These are phyloP conservation scores for Dicranocentrus wangi DNA, from an alignment of 2,888 invertebrate species.

Conservation along the genomic window DNA sequence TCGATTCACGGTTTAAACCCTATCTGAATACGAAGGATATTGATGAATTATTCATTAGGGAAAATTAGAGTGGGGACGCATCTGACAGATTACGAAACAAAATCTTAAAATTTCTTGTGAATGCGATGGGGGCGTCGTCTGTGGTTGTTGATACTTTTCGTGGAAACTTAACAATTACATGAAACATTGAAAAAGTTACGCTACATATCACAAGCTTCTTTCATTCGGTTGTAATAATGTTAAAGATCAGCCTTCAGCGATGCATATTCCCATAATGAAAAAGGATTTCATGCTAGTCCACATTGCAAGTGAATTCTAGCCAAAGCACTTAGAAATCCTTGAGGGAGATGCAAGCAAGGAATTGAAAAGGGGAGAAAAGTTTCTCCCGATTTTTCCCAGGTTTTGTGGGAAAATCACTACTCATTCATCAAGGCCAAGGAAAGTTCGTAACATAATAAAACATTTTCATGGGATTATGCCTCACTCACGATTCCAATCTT, in stretches of 20 bases:
- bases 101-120: constrained; percentile 37
- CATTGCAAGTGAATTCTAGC: background rate
- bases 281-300: background rate
- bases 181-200: constrained; percentile 30
- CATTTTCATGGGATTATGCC: constrained; percentile 41
- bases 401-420: background rate
- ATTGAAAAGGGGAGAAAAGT: constrained; percentile 12
- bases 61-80: constrained; percentile 57
- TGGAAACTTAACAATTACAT: constrained; percentile 14
- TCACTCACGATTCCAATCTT: constrained; percentile 21
- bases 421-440: constrained; percentile 16
- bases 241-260: too few relatives aligned
- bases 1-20: too few relatives aligned
- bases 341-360: background rate
- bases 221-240: background rate
- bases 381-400: constrained; percentile 23
- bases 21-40: background rate
- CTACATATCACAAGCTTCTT: background rate
- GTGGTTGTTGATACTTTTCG: constrained; percentile 42
- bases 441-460: constrained; percentile 36
- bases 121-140: constrained; percentile 13
- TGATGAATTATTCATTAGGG: constrained; percentile 61
- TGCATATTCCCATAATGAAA: background rate
- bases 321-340: constrained; percentile 17
- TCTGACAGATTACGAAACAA: constrained; percentile 48